Base-by-base conservation (phyloP, 2,797 vertebrate species). In the Dendrocincla fuliginosa region DNA sequence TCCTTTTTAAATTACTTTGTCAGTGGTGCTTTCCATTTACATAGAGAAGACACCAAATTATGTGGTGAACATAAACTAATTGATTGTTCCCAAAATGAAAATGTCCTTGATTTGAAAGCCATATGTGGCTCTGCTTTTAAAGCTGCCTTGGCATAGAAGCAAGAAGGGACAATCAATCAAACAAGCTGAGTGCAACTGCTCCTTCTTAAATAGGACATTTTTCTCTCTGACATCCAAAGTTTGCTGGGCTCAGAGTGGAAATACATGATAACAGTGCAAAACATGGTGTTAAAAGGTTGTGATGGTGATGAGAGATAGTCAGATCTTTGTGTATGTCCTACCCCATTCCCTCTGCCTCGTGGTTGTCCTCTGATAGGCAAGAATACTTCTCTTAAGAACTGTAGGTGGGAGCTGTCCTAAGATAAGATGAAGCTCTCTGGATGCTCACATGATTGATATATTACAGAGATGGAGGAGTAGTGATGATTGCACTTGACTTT, bases 21-120 rank as follows among this genome's bases (percentile, higher is more conserved):
- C 65, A 60, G 33, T 53, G n/a, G 56, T 80, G 53, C 13, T 7
- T 8, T 78, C 44, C 13, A 55, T 77, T 83, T 74, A 57, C 84
- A 86, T 57, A 65, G 9, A 64, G 77, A 89, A 84, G 53, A 53
- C 28, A 71, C 65, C 67, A 73, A 80, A 75, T 91, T 75, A 76
- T 70, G 63, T 80, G 10, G n/a, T 86, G 71, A 95, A 60, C 44
- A 85, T 86, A 60, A 93, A 87, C 52, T 94, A 96, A 96, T 50
- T 95, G 65, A 85, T 89, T 88, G 50, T 50, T n/a, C 25, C 81
- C 37, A 57, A 85, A 94, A 84, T 95, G 71, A 75, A 93, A 95
- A 96, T 28, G n/a, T 44, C 57, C 78, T 96, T 95, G 70, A 86
- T 88, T 91, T 92, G 70, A 91, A 95, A 93, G 65, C 88, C 9